Conservation (phyloP, 2,888 invertebrate genomes). For the Apodemia duryi region DNA sequence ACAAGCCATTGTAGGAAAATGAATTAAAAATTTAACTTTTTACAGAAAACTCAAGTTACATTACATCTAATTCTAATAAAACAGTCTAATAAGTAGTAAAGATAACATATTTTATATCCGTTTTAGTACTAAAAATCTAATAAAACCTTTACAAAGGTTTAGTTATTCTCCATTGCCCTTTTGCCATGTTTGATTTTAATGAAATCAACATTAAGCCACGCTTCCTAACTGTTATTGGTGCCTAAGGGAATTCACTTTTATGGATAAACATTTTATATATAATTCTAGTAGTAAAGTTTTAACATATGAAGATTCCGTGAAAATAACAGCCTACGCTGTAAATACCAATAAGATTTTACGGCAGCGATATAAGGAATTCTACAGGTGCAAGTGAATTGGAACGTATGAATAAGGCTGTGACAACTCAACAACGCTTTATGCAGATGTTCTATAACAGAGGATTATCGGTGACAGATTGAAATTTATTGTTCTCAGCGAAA, state of each 20-base stretch:
- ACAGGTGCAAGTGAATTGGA: conserved; percentile 31
- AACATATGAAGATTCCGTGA: conserved; percentile 27
- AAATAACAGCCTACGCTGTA: conserved; percentile 12
- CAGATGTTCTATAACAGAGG: conserved; percentile 28
- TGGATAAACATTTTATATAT: conserved; percentile 15
- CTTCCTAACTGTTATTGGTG: not conserved
- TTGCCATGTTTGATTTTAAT: not conserved
- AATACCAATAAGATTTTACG: conserved; percentile 7
- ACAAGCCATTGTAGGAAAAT: too few species aligned
- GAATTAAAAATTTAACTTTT: too few species aligned
- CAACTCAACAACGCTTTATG: conserved; percentile 21
- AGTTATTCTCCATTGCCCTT: not conserved
- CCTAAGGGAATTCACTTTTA: conserved; percentile 26
- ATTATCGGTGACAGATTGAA: conserved; percentile 29
- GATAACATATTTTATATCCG: too few species aligned
- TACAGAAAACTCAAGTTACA: too few species aligned
- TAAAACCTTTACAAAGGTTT: too few species aligned
- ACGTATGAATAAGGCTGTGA: conserved; percentile 28
- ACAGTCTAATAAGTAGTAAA: too few species aligned
- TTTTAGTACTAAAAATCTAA: too few species aligned
- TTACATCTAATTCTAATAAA: too few species aligned
- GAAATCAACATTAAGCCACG: not conserved
- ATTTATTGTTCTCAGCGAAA: conserved; percentile 28
- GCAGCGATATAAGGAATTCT: conserved; percentile 23
- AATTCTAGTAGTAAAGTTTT: conserved; percentile 26